These are phyloP conservation scores for Oncorhynchus mykiss DNA, from an alignment of 2,113 vertebrate species.

Conservation along the genomic window DNA sequence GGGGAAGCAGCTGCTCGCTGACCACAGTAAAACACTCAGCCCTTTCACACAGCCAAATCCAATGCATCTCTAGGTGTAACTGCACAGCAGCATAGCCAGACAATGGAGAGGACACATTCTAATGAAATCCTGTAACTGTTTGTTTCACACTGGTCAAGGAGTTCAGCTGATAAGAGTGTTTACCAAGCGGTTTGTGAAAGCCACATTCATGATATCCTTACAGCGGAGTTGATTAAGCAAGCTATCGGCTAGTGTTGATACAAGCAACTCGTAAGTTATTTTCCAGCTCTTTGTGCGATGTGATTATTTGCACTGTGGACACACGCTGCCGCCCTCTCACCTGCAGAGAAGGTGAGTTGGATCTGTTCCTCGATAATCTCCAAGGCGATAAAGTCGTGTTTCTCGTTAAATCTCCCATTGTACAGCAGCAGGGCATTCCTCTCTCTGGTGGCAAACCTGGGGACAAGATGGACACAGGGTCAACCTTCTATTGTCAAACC, in stretches of 20 bases:
- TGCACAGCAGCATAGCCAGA: background rate
- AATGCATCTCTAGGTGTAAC: background rate
- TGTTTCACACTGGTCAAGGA: background rate
- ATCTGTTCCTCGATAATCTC: slow-evolving; percentile 83
- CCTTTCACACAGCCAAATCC: background rate
- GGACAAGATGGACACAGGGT: background rate
- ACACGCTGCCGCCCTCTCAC: slow-evolving; percentile 48
- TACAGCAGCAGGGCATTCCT: slow-evolving; percentile 80
- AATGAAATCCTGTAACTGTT: background rate
- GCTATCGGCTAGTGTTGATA: background rate
- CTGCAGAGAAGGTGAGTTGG: slow-evolving; percentile 86
- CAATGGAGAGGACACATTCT: background rate
- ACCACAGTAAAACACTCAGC: background rate
- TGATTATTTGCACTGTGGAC: background rate
- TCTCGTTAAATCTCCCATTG: slow-evolving; percentile 85
- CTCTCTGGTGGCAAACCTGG: slow-evolving; percentile 83
- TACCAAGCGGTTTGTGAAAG: background rate
- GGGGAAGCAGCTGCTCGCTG: slow-evolving; percentile 23
- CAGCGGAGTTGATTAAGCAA: background rate
- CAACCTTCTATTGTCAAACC: background rate
- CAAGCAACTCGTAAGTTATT: background rate
- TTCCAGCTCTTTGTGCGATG: too few species aligned
- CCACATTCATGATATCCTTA: background rate
- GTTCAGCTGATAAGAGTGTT: background rate
- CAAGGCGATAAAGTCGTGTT: slow-evolving; percentile 86